These are phyloP conservation scores for Brachionus koreanus DNA, from an alignment of 1,140 invertebrate species.

Conservation along the genomic window DNA sequence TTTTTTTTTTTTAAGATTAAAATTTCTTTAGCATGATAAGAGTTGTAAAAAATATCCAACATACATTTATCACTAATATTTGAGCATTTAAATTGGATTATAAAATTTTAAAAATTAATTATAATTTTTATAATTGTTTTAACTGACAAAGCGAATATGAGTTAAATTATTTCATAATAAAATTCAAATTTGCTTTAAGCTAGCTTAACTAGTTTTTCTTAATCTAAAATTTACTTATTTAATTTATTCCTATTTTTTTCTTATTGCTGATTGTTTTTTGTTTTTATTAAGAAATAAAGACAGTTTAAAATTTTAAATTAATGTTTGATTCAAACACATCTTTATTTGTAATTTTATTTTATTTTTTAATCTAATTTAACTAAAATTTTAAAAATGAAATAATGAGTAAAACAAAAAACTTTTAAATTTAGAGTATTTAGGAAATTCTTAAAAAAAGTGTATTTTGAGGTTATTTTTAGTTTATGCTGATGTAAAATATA, in stretches of 20 bases:
- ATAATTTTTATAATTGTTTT: not conserved
- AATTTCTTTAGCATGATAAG: not conserved
- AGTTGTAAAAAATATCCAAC: not conserved
- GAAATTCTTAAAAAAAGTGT: no score
- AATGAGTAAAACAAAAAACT: no score
- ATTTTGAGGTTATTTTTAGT: no score
- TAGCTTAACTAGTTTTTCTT: not conserved
- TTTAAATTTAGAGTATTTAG: no score
- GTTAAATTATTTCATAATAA: not conserved
- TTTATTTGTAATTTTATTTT: no score
- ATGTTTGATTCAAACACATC: no score
- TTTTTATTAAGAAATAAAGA: not conserved
- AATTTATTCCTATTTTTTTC: not conserved
- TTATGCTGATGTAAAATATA: no score
- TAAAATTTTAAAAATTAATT: not conserved
- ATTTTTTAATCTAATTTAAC: no score
- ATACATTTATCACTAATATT: not conserved
- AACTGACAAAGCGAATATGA: not conserved
- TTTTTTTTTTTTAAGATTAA: not conserved
- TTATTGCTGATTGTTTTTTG: not conserved
- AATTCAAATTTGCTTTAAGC: not conserved
- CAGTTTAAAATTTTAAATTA: no score
- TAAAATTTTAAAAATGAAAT: no score
- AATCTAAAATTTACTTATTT: not conserved
- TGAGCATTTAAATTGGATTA: not conserved